These are phyloP conservation scores for Python bivittatus DNA, from an alignment of 2,113 vertebrate species.

Conservation along the genomic window DNA sequence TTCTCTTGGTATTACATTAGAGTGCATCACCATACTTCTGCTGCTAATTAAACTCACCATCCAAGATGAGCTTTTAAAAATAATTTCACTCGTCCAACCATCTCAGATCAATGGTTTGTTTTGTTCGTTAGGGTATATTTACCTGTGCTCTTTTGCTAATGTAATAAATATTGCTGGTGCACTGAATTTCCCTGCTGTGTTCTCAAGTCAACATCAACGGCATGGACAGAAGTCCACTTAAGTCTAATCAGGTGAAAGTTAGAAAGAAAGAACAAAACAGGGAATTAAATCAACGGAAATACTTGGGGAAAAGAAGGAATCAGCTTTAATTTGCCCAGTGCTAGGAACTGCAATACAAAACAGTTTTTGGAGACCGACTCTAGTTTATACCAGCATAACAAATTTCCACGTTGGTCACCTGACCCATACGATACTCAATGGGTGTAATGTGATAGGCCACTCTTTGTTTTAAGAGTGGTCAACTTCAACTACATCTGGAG, in stretches of 20 bases:
- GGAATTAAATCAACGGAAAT: background rate
- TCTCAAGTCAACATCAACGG: background rate
- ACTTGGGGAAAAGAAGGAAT: background rate
- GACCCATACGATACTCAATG: slow-evolving; percentile 36
- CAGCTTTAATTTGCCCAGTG: background rate
- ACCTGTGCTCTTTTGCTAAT: background rate
- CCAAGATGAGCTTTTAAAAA: background rate
- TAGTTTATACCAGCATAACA: slow-evolving; percentile 14
- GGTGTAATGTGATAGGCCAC: slow-evolving; percentile 39
- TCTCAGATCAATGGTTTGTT: background rate
- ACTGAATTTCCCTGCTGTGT: background rate
- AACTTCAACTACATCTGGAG: background rate
- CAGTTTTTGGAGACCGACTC: slow-evolving; percentile 39
- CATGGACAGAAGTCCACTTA: background rate
- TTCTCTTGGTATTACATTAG: background rate
- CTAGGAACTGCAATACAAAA: slow-evolving; percentile 29
- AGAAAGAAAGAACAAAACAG: background rate
- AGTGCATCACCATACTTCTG: background rate
- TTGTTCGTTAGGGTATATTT: background rate
- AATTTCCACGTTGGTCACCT: slow-evolving; percentile 24
- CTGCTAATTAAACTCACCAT: background rate
- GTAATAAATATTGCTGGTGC: background rate
- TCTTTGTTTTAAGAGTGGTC: slow-evolving; percentile 39
- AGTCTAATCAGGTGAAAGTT: background rate
- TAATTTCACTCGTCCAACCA: background rate